Evolutionary conservation across 2,888 invertebrate genomes (phyloP), one percentile per base, ranked within the genome.

Genomic region (Lottia scabra): DNA sequence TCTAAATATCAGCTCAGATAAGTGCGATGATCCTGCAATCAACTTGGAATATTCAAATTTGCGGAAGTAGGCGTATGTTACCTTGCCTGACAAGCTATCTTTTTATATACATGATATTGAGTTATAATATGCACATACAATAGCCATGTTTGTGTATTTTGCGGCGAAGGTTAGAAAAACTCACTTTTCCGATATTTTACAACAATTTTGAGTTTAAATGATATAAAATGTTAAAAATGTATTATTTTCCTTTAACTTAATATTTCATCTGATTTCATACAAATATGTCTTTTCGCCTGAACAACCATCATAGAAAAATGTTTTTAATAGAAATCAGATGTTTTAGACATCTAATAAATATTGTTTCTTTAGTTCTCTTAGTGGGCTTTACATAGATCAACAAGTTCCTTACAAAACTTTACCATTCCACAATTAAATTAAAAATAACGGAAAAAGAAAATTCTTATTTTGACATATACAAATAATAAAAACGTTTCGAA

Each of bases 341-440:
- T 56, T 56, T 8, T 56, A 56, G 56, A 56, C 56, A 56, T 56
- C 23, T 56, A 23, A 10, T 56, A 56, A 23, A 23, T 56, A 56
- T 56, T 23, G 19, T 19, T 56, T 56, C 19, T 56, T 56, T 23
- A 56, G 19, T 56, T 56, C 19, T 19, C 23, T 56, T 38, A 38
- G 38, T 23, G 56, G 19, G 56, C 56, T 56, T 56, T 56, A 56
- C 56, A 56, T 56, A 56, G 56, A 56, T 56, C 56, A 56, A 56
- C 56, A 23, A 13, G 56, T 56, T 56, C 56, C 38, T 56, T 56
- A 56, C 56, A 56, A 56, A 56, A 56, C 56, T 23, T 56, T 23
- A 19, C 56, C 56, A 23, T 19, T 19, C 23, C 23, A 19, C 56
- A 56, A 56, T 23, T 56, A 10, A 56, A 56, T 56, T 23, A 56